Conservation (phyloP, 1,140 invertebrate species). For the Acyrthosiphon pisum region DNA sequence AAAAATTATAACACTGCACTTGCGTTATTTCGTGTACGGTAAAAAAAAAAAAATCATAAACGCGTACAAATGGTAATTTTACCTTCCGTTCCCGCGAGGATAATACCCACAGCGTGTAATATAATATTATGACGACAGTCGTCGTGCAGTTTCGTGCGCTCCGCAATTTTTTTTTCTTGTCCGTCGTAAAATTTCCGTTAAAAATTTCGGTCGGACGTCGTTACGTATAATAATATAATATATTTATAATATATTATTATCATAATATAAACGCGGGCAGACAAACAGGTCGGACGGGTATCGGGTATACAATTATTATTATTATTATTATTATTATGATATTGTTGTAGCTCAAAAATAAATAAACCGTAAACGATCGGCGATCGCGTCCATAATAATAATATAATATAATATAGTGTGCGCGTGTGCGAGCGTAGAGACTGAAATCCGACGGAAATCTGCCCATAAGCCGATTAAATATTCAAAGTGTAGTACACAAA, state of each 20-base stretch:
- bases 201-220: neutral
- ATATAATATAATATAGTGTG: no score
- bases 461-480: conserved; percentile 9
- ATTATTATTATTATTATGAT: neutral
- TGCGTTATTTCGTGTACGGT: no score
- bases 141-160: neutral
- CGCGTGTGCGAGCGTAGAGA: no score
- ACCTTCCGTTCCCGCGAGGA: neutral
- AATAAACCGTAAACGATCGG: conserved; percentile 10
- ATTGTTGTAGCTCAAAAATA: neutral
- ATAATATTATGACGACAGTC: neutral
- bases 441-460: neutral
- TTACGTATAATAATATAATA: no score
- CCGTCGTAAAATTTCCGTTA: neutral
- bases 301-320: neutral
- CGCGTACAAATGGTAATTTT: neutral
- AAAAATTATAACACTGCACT: neutral
- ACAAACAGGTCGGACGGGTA: conserved; percentile 3
- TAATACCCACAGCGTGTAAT: neutral
- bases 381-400: neutral
- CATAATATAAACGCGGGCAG: neutral
- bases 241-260: no score
- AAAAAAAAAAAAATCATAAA: neutral
- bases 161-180: neutral
- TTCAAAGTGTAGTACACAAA: neutral